Percentiles rank a stretch among this genome's conserved stretches.
Conservation (phyloP, 2,113 vertebrate species). For the Tautogolabrus adspersus region DNA sequence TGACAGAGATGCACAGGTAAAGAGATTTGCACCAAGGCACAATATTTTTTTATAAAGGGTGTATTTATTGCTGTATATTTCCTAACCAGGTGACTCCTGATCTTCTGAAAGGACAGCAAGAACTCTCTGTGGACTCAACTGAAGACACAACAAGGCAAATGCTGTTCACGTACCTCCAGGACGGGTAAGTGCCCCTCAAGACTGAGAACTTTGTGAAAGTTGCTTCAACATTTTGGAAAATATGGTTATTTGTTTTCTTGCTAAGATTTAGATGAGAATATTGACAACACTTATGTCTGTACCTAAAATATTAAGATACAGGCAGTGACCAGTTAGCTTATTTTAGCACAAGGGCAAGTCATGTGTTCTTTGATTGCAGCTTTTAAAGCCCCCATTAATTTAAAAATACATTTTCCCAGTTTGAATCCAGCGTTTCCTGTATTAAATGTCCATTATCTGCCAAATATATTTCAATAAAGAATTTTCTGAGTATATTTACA, state of each 20-base stretch:
- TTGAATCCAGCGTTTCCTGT: no score
- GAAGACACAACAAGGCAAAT: constrained; percentile 93
- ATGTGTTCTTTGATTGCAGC: neutral
- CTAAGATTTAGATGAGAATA: neutral
- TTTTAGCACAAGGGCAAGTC: neutral
- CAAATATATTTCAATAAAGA: no score
- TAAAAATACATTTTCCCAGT: no score
- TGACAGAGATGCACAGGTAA: constrained; percentile 80
- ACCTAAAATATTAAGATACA: neutral
- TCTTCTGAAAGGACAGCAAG: constrained; percentile 94
- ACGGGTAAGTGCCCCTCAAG: constrained; percentile 86
- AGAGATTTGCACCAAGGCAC: constrained; percentile 1
- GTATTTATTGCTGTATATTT: constrained; percentile 61
- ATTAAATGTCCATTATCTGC: no score
- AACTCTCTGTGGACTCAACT: constrained; percentile 87
- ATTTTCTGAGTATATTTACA: no score
- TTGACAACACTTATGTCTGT: neutral
- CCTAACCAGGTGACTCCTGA: constrained; percentile 93
- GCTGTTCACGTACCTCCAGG: constrained; percentile 92
- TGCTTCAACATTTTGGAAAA: no score
- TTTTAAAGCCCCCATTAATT: no score
- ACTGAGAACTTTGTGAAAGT: no score
- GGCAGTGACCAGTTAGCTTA: neutral
- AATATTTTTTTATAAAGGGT: constrained; percentile 13
- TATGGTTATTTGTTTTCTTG: neutral